A percentile compares a stretch with the other conserved stretches of the same genome.
These are phyloP conservation scores for Thalassophryne amazonica DNA, from an alignment of 2,797 vertebrate species.

Conservation along the genomic window DNA sequence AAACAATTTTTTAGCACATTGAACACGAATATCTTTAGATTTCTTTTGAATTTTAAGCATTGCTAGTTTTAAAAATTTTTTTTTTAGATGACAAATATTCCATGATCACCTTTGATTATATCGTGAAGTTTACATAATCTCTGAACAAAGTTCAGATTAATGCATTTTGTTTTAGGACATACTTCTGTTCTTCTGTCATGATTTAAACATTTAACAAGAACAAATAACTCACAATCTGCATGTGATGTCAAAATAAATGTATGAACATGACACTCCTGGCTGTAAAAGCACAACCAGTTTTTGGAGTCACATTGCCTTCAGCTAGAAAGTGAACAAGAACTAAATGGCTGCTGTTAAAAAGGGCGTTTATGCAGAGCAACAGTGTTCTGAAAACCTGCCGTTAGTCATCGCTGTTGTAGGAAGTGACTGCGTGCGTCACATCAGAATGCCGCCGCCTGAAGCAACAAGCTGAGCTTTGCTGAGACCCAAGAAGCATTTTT, in stretches of 20 bases:
- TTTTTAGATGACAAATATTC: no score
- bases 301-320: neutral
- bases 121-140: no score
- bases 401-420: constrained; percentile 42
- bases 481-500: constrained; percentile 15
- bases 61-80: no score
- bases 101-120: no score
- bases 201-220: neutral
- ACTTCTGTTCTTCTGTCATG: no score
- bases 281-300: neutral
- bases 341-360: constrained; percentile 23
- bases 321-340: neutral
- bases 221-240: neutral
- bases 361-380: constrained; percentile 11
- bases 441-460: constrained; percentile 8
- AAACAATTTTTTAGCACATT: no score
- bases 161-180: neutral
- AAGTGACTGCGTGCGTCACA: constrained; percentile 31
- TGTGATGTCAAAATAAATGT: neutral
- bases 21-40: no score
- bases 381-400: constrained; percentile 21
- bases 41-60: neutral
- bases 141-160: no score
- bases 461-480: no score
- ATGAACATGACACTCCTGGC: neutral